Evolutionary conservation across 2,797 vertebrate species (phyloP).

Genomic region (Hypotaenidia okinawae): DNA sequence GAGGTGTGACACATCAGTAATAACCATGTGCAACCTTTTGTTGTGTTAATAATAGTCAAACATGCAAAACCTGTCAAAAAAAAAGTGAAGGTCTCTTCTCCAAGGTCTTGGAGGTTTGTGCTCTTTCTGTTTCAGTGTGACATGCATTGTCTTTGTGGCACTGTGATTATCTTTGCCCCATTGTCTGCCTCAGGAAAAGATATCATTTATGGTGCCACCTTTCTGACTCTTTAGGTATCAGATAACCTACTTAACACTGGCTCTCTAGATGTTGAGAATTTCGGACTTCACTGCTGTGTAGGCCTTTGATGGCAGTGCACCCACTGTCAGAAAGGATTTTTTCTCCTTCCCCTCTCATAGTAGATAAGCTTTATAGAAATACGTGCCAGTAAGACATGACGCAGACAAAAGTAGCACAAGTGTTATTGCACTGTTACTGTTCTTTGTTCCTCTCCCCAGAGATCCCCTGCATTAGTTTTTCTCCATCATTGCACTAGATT

Average conservation of each 20-base stretch:
- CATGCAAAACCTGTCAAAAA: slow-evolving; percentile 60
- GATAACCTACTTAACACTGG: slow-evolving; percentile 58
- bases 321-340: neutral
- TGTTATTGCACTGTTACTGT: neutral
- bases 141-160: slow-evolving; percentile 62
- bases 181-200: slow-evolving; percentile 61
- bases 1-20: slow-evolving; percentile 24
- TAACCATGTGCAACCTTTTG: slow-evolving; percentile 33
- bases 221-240: slow-evolving; percentile 52
- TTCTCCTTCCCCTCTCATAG: neutral
- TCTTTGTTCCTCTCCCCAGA: slow-evolving; percentile 58
- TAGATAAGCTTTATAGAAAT: slow-evolving; percentile 16
- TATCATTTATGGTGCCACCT: slow-evolving; percentile 60
- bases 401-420: slow-evolving; percentile 30
- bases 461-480: slow-evolving; percentile 74
- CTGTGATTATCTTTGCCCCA: slow-evolving; percentile 47
- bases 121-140: slow-evolving; percentile 66
- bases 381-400: neutral
- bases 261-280: slow-evolving; percentile 47
- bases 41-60: slow-evolving; percentile 61
- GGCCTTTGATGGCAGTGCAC: neutral
- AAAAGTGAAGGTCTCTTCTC: slow-evolving; percentile 60
- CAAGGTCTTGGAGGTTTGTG: slow-evolving; percentile 41
- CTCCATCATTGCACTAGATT: slow-evolving; percentile 71
- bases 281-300: slow-evolving; percentile 28